phyloP scores from a whole-genome alignment of 2,888 invertebrate genomes.

The Tineola bisselliella region DNA sequence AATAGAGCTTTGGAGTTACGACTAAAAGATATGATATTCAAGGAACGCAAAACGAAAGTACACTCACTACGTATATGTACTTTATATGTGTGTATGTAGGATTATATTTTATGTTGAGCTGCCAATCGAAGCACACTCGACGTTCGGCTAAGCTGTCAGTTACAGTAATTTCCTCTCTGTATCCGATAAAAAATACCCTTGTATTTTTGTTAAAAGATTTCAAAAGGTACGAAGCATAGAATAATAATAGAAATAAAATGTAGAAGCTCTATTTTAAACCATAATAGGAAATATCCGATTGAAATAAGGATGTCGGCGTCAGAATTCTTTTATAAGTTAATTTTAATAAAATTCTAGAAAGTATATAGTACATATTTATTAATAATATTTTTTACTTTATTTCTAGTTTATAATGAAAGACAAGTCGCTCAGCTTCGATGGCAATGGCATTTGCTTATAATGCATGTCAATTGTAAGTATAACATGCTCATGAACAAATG shows the following conservation, averaged over 20 bases:
- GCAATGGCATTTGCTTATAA: too few species aligned
- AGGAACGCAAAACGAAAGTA: not conserved
- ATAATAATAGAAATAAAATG: not conserved
- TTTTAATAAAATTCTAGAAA: too few species aligned
- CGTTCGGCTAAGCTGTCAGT: conserved; percentile 13
- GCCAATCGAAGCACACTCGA: conserved; percentile 12
- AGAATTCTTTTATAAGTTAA: too few species aligned
- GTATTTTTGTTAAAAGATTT: not conserved
- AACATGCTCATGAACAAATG: not conserved
- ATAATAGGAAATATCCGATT: not conserved
- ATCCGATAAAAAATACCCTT: conserved; percentile 13
- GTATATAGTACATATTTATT: too few species aligned
- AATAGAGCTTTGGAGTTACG: not conserved
- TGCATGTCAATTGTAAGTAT: too few species aligned
- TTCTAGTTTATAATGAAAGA: too few species aligned
- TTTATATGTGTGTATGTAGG: not conserved
- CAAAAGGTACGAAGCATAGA: conserved; percentile 1
- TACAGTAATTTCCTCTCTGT: conserved; percentile 13
- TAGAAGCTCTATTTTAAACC: not conserved
- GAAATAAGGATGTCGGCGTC: too few species aligned
- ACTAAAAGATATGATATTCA: not conserved
- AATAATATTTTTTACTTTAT: too few species aligned
- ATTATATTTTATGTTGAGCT: conserved; percentile 3
- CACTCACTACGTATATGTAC: not conserved
- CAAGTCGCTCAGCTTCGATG: too few species aligned